Evolutionary conservation across 1,140 invertebrate genomes (phyloP).

Genomic region (Danaus melanippus): DNA sequence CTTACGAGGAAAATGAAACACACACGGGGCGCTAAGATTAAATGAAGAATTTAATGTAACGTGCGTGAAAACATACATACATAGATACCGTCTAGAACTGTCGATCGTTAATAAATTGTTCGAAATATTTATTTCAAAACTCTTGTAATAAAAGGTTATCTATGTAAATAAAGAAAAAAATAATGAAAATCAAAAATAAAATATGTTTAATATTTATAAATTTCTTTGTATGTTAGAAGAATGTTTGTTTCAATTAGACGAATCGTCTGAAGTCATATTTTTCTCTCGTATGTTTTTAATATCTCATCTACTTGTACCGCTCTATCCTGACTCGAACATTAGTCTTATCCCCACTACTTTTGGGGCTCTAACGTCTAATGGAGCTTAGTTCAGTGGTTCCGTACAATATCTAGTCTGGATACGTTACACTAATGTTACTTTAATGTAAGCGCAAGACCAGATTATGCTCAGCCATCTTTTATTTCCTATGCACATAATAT

Average conservation of each 20-base stretch:
- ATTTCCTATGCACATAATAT: too few relatives aligned
- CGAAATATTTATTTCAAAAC: neutral
- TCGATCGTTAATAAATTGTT: neutral
- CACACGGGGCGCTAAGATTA: conserved; percentile 12
- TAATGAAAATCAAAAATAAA: too few relatives aligned
- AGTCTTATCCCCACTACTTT: conserved; percentile 15
- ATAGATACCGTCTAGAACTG: neutral
- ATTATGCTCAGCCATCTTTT: conserved; percentile 1
- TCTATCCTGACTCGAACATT: conserved; percentile 23
- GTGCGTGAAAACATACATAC: neutral
- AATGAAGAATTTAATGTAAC: conserved; percentile 9
- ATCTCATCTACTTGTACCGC: conserved; percentile 31
- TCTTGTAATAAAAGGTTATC: too few relatives aligned
- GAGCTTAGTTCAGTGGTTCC: conserved; percentile 20
- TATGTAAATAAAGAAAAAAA: too few relatives aligned
- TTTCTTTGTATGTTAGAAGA: too few relatives aligned
- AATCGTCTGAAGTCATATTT: too few relatives aligned
- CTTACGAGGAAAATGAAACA: conserved; percentile 7
- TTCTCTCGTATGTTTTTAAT: conserved; percentile 21
- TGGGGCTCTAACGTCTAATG: conserved; percentile 12
- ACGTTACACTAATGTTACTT: conserved; percentile 35
- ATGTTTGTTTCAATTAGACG: too few relatives aligned
- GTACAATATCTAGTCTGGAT: conserved; percentile 34
- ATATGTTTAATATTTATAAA: too few relatives aligned
- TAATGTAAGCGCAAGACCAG: conserved; percentile 28